Percentiles rank a stretch among this genome's conserved stretches.
These are phyloP conservation scores for Pachyrhynchus sulphureomaculatus DNA, from an alignment of 1,140 invertebrate species.

Conservation along the genomic window DNA sequence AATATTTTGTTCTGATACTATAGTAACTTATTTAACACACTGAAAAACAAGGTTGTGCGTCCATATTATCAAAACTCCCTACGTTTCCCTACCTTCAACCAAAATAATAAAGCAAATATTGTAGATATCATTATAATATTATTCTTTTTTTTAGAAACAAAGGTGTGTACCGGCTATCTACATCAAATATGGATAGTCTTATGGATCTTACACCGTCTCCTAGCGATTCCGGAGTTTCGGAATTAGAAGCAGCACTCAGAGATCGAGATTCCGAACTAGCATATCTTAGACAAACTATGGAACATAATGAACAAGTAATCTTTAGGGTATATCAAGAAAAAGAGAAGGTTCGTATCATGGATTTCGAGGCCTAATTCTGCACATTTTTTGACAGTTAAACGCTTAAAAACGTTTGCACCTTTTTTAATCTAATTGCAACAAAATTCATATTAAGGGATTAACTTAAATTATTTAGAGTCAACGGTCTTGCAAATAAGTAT, in stretches of 20 bases:
- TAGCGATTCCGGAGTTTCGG: slow-evolving; percentile 78
- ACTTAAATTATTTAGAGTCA: too few relatives aligned
- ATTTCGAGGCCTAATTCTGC: background rate
- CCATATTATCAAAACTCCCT: too few relatives aligned
- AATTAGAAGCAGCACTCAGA: slow-evolving; percentile 71
- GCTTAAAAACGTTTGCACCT: too few relatives aligned
- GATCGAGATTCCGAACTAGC: slow-evolving; percentile 74
- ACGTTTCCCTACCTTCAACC: too few relatives aligned
- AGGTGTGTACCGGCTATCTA: slow-evolving; percentile 37
- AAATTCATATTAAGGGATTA: too few relatives aligned
- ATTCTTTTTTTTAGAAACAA: slow-evolving; percentile 45
- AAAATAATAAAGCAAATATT: too few relatives aligned
- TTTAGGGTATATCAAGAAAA: slow-evolving; percentile 69
- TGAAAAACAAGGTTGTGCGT: too few relatives aligned
- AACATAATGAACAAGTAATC: slow-evolving; percentile 77
- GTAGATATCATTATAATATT: too few relatives aligned
- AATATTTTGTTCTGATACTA: too few relatives aligned
- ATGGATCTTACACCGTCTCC: slow-evolving; percentile 71
- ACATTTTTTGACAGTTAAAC: too few relatives aligned
- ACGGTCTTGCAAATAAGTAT: too few relatives aligned
- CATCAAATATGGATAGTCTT: slow-evolving; percentile 44
- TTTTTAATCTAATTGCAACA: background rate
- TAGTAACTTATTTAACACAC: too few relatives aligned
- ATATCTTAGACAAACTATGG: slow-evolving; percentile 73
- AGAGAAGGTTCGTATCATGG: slow-evolving; percentile 50